A percentile compares a stretch with the other conserved stretches of the same genome.
Evolutionary conservation across 2,888 invertebrate genomes (phyloP).

Genomic region (Hydrotaea cyrtoneurina): DNA sequence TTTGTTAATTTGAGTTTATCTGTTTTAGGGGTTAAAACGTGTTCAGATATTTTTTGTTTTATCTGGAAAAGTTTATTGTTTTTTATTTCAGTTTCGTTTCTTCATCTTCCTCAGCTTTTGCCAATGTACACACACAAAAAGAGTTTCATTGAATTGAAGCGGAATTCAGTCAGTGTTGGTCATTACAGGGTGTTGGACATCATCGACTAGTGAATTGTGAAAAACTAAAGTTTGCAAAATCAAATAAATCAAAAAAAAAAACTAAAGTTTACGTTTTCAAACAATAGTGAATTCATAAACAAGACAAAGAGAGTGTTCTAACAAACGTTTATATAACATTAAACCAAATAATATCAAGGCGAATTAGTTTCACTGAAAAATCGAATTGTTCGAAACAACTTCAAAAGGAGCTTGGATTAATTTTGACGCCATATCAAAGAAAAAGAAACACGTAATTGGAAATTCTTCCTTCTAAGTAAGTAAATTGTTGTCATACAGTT

Average conservation of each 20-base stretch:
- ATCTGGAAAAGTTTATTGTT: slow-evolving; percentile 18
- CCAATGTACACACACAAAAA: slow-evolving; percentile 1
- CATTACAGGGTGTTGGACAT: slow-evolving; percentile 72
- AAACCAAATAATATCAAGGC: too few species aligned
- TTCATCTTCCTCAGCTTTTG: slow-evolving; percentile 16
- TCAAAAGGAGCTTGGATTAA: too few species aligned
- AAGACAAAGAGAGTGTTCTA: background rate
- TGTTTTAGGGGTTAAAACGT: slow-evolving; percentile 64
- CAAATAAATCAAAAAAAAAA: background rate
- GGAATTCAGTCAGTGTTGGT: slow-evolving; percentile 72
- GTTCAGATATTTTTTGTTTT: slow-evolving; percentile 44
- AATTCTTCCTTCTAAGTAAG: too few species aligned
- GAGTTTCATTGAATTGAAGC: slow-evolving; percentile 41
- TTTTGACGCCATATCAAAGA: too few species aligned
- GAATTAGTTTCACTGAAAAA: too few species aligned
- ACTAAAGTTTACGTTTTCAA: background rate
- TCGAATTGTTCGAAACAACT: too few species aligned
- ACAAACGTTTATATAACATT: background rate
- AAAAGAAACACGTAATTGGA: too few species aligned
- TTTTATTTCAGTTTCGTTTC: background rate
- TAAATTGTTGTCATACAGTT: too few species aligned
- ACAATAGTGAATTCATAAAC: background rate
- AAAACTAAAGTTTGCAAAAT: background rate
- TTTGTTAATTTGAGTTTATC: slow-evolving; percentile 16
- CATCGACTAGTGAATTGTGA: background rate